phyloP scores from a whole-genome alignment of 2,888 invertebrate species.

The Melolontha melolontha region DNA sequence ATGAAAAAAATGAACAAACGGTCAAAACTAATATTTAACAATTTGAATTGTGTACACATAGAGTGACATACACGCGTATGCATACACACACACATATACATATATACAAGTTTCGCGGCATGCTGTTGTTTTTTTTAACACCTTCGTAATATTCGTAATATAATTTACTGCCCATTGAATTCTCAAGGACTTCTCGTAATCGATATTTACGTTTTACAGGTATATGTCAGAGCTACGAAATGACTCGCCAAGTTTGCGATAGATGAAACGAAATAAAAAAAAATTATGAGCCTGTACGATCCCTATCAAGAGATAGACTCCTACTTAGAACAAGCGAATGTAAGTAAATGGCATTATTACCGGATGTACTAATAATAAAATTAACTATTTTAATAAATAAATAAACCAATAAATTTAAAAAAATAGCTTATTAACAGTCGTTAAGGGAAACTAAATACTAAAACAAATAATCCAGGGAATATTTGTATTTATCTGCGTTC shows the following conservation, averaged over 20 bases:
- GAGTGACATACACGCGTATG: not conserved
- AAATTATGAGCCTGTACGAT: constrained; percentile 59
- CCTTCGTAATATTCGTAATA: constrained; percentile 38
- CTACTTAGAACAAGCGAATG: constrained; percentile 67
- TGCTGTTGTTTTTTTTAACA: constrained; percentile 23
- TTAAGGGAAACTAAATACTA: constrained; percentile 1
- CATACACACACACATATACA: too few species aligned
- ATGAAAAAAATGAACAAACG: too few species aligned
- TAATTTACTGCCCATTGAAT: constrained; percentile 36
- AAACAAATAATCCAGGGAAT: not conserved
- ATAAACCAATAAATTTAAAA: too few species aligned
- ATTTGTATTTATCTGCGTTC: too few species aligned
- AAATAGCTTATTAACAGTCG: too few species aligned
- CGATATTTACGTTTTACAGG: constrained; percentile 46
- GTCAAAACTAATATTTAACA: not conserved
- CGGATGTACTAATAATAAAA: constrained; percentile 35
- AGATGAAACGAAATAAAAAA: constrained; percentile 47
- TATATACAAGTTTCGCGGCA: too few species aligned
- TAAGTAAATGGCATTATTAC: constrained; percentile 56
- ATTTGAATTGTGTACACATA: not conserved
- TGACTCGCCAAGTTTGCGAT: constrained; percentile 51
- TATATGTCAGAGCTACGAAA: constrained; percentile 48
- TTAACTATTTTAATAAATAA: constrained; percentile 15
- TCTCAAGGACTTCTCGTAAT: constrained; percentile 43
- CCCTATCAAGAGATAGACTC: constrained; percentile 67